Percentiles rank a stretch among this genome's conserved stretches.
These are phyloP conservation scores for Thamnophis sirtalis DNA, from an alignment of 2,113 vertebrate genomes.

Conservation along the genomic window DNA sequence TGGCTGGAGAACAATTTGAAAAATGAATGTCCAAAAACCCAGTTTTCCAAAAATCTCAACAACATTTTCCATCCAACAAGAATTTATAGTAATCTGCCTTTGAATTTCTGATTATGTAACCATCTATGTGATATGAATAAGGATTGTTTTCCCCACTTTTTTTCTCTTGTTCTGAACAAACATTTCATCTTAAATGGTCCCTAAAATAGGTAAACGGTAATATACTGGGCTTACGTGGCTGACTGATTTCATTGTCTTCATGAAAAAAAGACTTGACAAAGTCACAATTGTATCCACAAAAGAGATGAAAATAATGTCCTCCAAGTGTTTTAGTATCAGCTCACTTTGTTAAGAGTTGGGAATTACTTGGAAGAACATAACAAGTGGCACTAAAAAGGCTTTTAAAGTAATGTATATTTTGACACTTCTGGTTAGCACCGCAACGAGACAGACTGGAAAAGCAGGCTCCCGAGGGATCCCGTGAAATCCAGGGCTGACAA, in stretches of 20 bases:
- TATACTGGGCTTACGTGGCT: neutral
- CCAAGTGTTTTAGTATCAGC: neutral
- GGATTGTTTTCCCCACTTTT: neutral
- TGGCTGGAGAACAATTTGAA: neutral
- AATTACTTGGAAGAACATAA: neutral
- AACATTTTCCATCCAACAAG: neutral
- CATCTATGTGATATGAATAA: neutral
- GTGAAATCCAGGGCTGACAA: too few relatives aligned
- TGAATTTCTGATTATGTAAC: neutral
- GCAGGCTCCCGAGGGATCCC: too few relatives aligned
- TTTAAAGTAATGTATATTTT: too few relatives aligned
- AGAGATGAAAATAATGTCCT: neutral
- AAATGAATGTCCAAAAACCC: neutral
- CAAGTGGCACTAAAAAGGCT: neutral
- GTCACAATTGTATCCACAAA: neutral
- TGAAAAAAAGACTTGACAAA: neutral
- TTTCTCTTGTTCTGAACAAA: neutral
- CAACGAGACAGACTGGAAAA: too few relatives aligned
- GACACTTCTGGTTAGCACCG: too few relatives aligned
- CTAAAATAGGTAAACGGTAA: neutral
- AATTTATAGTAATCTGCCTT: neutral
- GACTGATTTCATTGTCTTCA: neutral
- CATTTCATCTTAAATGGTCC: neutral
- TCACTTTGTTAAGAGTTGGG: neutral
- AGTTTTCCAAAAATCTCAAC: neutral